phyloP scores from a whole-genome alignment of 2,797 vertebrate species.

The Amniataba percoides region DNA sequence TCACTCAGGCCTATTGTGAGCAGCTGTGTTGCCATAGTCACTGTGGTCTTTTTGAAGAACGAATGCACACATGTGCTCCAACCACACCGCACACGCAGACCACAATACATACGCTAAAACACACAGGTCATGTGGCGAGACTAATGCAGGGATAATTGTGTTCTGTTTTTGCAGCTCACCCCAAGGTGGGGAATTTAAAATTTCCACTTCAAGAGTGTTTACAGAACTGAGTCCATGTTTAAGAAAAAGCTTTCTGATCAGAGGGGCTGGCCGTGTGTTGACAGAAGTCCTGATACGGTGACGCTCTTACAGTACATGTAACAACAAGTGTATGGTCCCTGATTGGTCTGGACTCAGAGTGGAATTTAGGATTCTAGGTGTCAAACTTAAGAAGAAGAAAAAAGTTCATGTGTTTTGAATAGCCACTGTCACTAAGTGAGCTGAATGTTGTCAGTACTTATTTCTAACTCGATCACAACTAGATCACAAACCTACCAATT shows the following conservation, averaged over 20 bases:
- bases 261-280: background rate
- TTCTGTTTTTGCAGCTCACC: slow-evolving; percentile 43
- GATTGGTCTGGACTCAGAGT: background rate
- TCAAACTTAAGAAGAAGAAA: background rate
- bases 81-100: slow-evolving; percentile 24
- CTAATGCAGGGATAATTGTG: slow-evolving; percentile 38
- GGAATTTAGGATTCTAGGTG: background rate
- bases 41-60: slow-evolving; percentile 63
- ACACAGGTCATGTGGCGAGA: slow-evolving; percentile 39
- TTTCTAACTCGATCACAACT: too few relatives aligned
- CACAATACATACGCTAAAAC: slow-evolving; percentile 1
- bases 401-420: background rate
- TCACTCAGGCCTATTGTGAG: slow-evolving; percentile 59
- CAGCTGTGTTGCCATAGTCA: slow-evolving; percentile 63
- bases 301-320: background rate
- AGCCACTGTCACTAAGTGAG: background rate
- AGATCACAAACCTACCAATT: background rate
- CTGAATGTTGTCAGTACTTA: background rate
- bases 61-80: slow-evolving; percentile 11
- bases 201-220: slow-evolving; percentile 13
- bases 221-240: background rate
- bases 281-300: background rate
- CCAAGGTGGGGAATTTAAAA: slow-evolving; percentile 7
- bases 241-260: background rate
- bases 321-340: background rate